Conservation (phyloP, 1,140 invertebrate species). For the Cyclina sinensis region DNA sequence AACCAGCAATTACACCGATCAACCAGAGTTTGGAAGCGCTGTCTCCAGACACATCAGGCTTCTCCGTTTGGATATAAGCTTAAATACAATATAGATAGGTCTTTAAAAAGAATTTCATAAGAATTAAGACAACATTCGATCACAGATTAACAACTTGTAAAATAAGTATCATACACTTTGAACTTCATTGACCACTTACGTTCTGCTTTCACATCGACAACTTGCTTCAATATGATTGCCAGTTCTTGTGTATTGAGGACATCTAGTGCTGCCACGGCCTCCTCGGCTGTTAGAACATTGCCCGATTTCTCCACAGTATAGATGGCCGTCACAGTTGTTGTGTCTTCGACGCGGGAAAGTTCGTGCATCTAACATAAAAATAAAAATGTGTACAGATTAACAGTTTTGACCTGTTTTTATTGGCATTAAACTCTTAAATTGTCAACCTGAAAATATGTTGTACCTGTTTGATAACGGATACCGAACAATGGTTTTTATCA, state of each 20-base stretch:
- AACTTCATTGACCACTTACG: too few species aligned
- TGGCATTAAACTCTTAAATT: too few species aligned
- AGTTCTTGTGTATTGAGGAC: slow-evolving; percentile 45
- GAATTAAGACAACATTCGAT: too few species aligned
- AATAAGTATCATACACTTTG: too few species aligned
- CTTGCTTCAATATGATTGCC: slow-evolving; percentile 51
- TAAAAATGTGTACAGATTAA: too few species aligned
- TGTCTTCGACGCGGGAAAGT: background rate
- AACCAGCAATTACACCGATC: slow-evolving; percentile 34
- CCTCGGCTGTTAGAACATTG: background rate
- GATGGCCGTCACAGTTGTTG: background rate
- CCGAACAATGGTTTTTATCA: too few species aligned
- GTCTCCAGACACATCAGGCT: background rate
- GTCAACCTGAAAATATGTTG: too few species aligned
- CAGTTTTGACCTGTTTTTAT: too few species aligned
- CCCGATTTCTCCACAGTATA: slow-evolving; percentile 52
- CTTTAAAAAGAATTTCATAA: too few species aligned
- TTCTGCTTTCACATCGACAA: slow-evolving; percentile 43
- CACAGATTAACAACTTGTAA: too few species aligned
- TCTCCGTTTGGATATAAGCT: slow-evolving; percentile 35
- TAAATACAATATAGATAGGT: background rate
- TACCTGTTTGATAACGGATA: too few species aligned
- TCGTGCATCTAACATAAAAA: slow-evolving; percentile 55
- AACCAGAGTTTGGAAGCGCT: slow-evolving; percentile 17
- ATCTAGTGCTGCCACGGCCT: slow-evolving; percentile 24